These are phyloP conservation scores for Mellivora capensis DNA, from an alignment of 2,113 vertebrate species.

Conservation along the genomic window DNA sequence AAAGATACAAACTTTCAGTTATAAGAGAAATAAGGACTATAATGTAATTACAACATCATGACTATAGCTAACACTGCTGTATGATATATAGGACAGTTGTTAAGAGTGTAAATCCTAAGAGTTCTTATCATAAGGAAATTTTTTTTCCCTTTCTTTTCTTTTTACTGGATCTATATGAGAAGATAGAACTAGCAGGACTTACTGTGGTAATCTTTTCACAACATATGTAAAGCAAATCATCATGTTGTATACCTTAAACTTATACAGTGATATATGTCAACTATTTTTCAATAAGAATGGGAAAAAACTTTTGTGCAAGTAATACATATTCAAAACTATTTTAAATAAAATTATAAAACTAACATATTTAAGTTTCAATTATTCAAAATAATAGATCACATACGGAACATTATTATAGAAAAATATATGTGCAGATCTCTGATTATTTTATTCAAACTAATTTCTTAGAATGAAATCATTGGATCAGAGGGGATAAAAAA, in stretches of 20 bases:
- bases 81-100: background rate
- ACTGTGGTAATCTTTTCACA: background rate
- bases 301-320: background rate
- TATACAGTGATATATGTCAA: background rate
- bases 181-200: background rate
- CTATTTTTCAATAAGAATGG: background rate
- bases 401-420: background rate
- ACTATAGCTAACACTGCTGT: background rate
- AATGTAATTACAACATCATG: background rate
- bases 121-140: background rate
- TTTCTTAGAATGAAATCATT: background rate
- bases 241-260: background rate
- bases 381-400: background rate
- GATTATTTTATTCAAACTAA: background rate
- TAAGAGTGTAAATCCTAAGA: background rate
- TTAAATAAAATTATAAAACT: background rate
- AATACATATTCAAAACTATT: background rate
- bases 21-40: background rate
- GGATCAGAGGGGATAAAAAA: background rate
- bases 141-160: background rate
- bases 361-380: background rate
- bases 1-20: background rate
- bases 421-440: background rate
- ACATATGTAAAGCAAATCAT: background rate
- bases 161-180: background rate